Evolutionary conservation across 2,888 invertebrate genomes (phyloP).

Genomic region (Cryptops parisi): DNA sequence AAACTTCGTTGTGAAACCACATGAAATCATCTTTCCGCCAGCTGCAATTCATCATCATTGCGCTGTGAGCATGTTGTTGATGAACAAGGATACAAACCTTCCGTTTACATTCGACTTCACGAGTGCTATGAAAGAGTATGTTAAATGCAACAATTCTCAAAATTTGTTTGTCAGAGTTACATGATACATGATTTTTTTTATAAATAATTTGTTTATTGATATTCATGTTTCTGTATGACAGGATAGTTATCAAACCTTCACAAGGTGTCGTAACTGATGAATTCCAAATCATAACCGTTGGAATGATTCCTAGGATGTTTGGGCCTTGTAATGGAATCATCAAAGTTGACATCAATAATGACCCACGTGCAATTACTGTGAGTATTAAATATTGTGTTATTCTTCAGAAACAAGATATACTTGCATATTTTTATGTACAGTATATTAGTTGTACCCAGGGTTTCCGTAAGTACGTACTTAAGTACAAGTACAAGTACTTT

Average conservation of each 20-base stretch:
- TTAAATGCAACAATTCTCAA: too few relatives aligned
- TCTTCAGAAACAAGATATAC: too few relatives aligned
- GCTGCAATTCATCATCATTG: not conserved
- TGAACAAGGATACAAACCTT: not conserved
- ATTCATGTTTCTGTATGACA: not conserved
- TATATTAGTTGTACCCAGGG: too few relatives aligned
- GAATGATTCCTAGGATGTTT: not conserved
- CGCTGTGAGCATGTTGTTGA: not conserved
- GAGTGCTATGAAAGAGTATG: not conserved
- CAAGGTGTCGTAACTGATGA: not conserved
- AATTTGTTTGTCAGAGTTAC: too few relatives aligned
- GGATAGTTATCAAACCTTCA: not conserved
- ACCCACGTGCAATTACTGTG: not conserved
- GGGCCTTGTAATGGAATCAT: not conserved
- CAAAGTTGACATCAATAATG: not conserved
- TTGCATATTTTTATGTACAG: too few relatives aligned
- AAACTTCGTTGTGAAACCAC: too few relatives aligned
- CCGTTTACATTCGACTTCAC: not conserved
- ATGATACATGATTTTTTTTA: too few relatives aligned
- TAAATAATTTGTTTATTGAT: not conserved
- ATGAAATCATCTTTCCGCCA: not conserved
- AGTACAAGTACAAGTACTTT: too few relatives aligned
- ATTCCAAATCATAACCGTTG: not conserved
- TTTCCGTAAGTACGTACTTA: too few relatives aligned
- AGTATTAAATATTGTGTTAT: too few relatives aligned